These are phyloP conservation scores for Sebastes iracundus DNA, from an alignment of 2,797 vertebrate species.

Conservation along the genomic window DNA sequence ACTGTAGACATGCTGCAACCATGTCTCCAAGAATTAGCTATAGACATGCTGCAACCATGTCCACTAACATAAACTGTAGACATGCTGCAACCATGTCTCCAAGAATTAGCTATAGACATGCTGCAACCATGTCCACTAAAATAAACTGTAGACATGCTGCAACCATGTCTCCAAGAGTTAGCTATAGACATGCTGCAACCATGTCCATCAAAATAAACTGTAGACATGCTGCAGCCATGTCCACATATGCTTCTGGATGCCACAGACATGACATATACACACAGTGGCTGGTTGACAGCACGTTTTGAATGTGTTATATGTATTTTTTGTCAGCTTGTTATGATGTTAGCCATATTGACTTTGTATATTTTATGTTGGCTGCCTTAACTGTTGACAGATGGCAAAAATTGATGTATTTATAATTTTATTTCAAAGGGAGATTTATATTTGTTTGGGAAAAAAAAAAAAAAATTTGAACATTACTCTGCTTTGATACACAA, in stretches of 20 bases:
- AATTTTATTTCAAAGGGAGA: neutral
- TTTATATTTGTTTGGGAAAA: neutral
- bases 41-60: too few species aligned
- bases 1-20: too few species aligned
- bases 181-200: too few species aligned
- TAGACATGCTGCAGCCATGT: neutral
- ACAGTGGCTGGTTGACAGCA: neutral
- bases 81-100: too few species aligned
- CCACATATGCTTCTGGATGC: neutral
- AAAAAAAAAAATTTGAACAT: neutral
- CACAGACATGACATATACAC: neutral
- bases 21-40: too few species aligned
- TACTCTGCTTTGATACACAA: conserved; percentile 1
- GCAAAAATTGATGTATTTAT: conserved; percentile 5
- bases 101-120: too few species aligned
- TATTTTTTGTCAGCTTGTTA: conserved; percentile 8
- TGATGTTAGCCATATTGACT: neutral
- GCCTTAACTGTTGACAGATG: conserved; percentile 24
- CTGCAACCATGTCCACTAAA: too few species aligned
- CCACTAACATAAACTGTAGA: neutral
- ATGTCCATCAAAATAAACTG: neutral
- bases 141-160: too few species aligned
- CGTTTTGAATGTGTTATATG: neutral
- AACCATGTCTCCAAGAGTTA: too few species aligned
- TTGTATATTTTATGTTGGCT: conserved; percentile 18